phyloP scores from a whole-genome alignment of 2,888 invertebrate species.

The Drosophila stalkeri region DNA sequence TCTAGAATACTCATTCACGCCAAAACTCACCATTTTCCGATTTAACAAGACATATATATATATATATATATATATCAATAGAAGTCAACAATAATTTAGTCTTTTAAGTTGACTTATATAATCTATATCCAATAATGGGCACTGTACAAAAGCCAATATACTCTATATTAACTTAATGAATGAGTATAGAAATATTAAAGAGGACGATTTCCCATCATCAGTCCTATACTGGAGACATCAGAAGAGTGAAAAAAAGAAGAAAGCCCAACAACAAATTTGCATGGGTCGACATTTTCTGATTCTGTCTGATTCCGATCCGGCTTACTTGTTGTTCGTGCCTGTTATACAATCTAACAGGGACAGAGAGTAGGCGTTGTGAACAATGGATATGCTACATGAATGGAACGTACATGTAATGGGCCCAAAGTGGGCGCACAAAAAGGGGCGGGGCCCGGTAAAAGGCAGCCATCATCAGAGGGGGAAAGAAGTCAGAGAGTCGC shows the following conservation, averaged over 20 bases:
- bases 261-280: slow-evolving; percentile 57
- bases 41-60: too few relatives aligned
- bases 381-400: slow-evolving; percentile 46
- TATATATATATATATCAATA: too few relatives aligned
- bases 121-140: too few relatives aligned
- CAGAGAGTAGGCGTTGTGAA: slow-evolving; percentile 63
- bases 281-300: slow-evolving; percentile 67
- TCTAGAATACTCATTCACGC: too few relatives aligned
- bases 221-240: too few relatives aligned
- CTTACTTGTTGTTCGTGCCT: slow-evolving; percentile 31
- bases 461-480: background rate
- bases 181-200: too few relatives aligned
- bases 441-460: background rate
- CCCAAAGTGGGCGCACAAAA: background rate
- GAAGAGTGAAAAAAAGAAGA: slow-evolving; percentile 1
- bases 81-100: too few relatives aligned
- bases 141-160: too few relatives aligned
- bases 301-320: slow-evolving; percentile 38
- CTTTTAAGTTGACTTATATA: too few relatives aligned
- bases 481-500: background rate
- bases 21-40: too few relatives aligned
- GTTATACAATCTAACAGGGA: slow-evolving; percentile 58
- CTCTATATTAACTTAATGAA: too few relatives aligned
- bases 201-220: too few relatives aligned
- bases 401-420: slow-evolving; percentile 58